phyloP scores from a whole-genome alignment of 53 echinoderm and acorn worm species.

The Pentamera pediparva region DNA sequence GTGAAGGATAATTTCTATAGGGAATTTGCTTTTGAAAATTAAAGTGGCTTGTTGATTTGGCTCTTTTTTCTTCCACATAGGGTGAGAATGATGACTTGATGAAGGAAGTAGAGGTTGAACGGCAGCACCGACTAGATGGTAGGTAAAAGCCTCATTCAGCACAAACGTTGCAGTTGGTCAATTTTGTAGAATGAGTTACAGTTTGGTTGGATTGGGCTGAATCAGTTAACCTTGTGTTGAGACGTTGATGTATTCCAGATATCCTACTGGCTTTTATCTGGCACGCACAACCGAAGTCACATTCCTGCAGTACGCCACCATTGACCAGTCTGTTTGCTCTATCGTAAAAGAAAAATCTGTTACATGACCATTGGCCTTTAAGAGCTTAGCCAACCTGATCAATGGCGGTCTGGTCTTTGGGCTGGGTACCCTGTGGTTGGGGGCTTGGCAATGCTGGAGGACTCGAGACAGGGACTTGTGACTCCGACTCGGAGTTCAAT shows the following conservation, averaged over 20 bases:
- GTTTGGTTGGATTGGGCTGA: background rate
- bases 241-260: background rate
- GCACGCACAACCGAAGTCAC: background rate
- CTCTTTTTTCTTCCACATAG: slow-evolving; percentile 7
- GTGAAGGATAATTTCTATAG: too few relatives aligned
- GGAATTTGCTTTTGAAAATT: too few relatives aligned
- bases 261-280: background rate
- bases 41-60: background rate
- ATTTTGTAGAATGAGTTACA: background rate
- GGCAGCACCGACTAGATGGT: slow-evolving; percentile 38
- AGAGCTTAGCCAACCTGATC: too few relatives aligned
- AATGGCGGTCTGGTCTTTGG: too few relatives aligned
- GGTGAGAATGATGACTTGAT: slow-evolving; percentile 59
- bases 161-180: background rate
- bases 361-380: too few relatives aligned
- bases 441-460: too few relatives aligned
- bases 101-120: slow-evolving; percentile 57
- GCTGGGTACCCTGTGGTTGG: too few relatives aligned
- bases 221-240: background rate
- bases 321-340: too few relatives aligned
- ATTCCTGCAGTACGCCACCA: background rate
- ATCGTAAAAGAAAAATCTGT: too few relatives aligned
- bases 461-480: too few relatives aligned
- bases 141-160: too few relatives aligned
- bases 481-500: too few relatives aligned